Percentiles rank a stretch among this genome's conserved stretches.
These are phyloP conservation scores for Caenorhabditis uteleia DNA, from an alignment of 2,888 invertebrate genomes.

Conservation along the genomic window DNA sequence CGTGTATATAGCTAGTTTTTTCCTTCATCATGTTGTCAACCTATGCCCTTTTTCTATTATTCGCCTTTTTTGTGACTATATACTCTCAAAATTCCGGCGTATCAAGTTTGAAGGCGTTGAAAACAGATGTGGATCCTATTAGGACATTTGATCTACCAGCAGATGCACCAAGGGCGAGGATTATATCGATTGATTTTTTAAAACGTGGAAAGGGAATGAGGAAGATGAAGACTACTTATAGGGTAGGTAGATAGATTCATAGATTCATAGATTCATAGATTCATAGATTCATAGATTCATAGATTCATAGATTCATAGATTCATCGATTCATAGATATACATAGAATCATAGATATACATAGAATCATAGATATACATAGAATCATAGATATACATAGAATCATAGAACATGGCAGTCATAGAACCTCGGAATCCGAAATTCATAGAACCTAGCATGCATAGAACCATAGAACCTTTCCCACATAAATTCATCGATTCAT, in stretches of 20 bases:
- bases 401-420: no score
- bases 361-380: not conserved
- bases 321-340: no score
- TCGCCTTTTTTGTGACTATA: constrained; percentile 1
- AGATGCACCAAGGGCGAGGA: constrained; percentile 33
- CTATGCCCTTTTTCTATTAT: not conserved
- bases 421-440: no score
- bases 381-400: no score
- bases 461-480: no score
- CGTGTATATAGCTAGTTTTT: no score
- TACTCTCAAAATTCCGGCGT: constrained; percentile 19
- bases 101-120: constrained; percentile 19
- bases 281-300: not conserved
- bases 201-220: constrained; percentile 3
- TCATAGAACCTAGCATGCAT: no score
- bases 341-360: no score
- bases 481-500: no score
- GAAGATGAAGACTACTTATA: constrained; percentile 14
- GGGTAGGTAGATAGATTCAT: not conserved
- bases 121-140: constrained; percentile 14
- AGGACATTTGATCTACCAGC: constrained; percentile 35
- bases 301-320: no score
- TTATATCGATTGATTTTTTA: constrained; percentile 25
- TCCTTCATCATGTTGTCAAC: no score
- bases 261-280: no score